A percentile compares a stretch with the other conserved stretches of the same genome.
Evolutionary conservation across 2,797 vertebrate genomes (phyloP).

Genomic region (Fratercula arctica): DNA sequence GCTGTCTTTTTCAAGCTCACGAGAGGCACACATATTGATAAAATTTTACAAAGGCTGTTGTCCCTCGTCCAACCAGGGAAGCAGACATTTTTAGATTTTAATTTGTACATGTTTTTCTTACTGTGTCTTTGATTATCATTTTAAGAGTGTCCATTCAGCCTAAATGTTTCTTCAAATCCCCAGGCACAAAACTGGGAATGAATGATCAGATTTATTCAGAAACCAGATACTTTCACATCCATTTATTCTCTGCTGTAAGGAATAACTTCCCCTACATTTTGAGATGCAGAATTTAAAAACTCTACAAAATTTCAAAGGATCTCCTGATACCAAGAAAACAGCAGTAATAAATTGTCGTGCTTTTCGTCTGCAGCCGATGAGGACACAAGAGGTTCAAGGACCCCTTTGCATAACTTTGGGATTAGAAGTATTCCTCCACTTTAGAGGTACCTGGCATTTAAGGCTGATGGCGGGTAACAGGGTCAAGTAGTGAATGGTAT

Average conservation of each 20-base stretch:
- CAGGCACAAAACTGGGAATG: neutral
- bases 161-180: neutral
- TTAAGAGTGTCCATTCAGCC: neutral
- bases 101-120: neutral
- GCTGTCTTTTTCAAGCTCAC: neutral
- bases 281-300: neutral
- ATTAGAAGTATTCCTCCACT: neutral
- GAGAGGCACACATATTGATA: neutral
- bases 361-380: neutral
- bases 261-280: neutral
- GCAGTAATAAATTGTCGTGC: neutral
- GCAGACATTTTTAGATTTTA: neutral
- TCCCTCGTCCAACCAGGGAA: neutral
- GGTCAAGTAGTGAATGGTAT: neutral
- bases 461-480: neutral
- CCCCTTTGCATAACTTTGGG: neutral
- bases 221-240: neutral
- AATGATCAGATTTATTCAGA: neutral
- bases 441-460: neutral
- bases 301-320: neutral
- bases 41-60: neutral
- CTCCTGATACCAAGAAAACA: neutral
- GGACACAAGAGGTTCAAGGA: neutral
- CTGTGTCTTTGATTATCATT: neutral
- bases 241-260: neutral